Base-by-base conservation (phyloP, 2,797 vertebrate genomes). In the Sebastes cheni region DNA sequence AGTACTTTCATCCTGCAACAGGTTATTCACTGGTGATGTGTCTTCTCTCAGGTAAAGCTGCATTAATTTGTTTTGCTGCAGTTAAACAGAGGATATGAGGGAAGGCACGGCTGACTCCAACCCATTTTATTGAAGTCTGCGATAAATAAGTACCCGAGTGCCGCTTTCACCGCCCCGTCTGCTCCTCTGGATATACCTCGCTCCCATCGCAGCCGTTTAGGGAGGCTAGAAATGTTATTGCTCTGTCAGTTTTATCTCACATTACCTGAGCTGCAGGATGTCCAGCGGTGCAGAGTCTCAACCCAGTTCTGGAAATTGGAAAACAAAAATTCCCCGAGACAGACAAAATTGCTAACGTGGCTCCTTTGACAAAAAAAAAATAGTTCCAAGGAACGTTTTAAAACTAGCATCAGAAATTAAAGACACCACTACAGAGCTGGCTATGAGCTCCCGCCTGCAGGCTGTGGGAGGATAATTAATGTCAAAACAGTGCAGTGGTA, bases 401-500 rank as follows among this genome's bases (percentile, higher is more conserved):
- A 72, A 81, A 76, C 20, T 12, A 55, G 67, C 72, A 52, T 67
- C 1, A 2, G 25, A 75, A 86, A 83, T 84, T 69, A 75, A 76
- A 87, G 23, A 80, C 55, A 74, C 29, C 42, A 67, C 46, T 20
- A 62, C 22, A 23, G 52, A 86, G 84, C 79, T 64, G 74, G 71
- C 84, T 82, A 25, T 73, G 78, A 86, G 82, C 79, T 78, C 11
- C 42, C 16, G 86, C 59, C 88, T 89, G 60, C 85, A 88, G 88
- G 83, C 79, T 69, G 70, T 68, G 64, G 78, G 81, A 86, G 83
- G 90, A 94, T 95, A 95, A 95, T 95, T 95, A 95, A 93, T 92
- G 95, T 95, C 94, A 94, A 93, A 95, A 93, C 89, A 92, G 88
- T 83, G 79, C 88, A 84, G 87, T 42, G 79, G 79, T 85, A 90